A percentile compares a stretch with the other conserved stretches of the same genome.
phyloP scores from a whole-genome alignment of 2,113 vertebrate genomes.

The Pteropus alecto region DNA sequence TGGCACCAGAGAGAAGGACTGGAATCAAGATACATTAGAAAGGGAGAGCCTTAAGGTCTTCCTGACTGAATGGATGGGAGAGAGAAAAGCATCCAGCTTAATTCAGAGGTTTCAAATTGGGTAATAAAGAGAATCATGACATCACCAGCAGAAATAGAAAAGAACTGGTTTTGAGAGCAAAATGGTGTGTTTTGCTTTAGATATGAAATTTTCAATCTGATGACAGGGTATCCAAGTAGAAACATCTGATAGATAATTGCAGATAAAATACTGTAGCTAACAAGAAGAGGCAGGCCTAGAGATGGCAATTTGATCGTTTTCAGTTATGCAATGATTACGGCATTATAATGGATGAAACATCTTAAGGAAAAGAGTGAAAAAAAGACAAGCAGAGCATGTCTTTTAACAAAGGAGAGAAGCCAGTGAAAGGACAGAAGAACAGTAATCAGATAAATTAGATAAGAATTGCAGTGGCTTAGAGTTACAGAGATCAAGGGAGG shows the following conservation, averaged over 20 bases:
- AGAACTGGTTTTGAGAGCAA: conserved; percentile 9
- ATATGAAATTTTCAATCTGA: neutral
- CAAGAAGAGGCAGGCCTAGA: neutral
- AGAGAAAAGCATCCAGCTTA: neutral
- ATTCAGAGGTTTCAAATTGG: neutral
- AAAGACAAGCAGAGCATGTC: neutral
- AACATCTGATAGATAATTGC: neutral
- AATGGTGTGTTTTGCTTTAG: neutral
- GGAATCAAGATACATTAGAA: neutral
- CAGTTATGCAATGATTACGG: neutral
- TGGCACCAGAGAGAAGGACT: neutral
- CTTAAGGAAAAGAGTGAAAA: neutral
- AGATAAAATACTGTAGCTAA: neutral
- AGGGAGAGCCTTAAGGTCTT: neutral
- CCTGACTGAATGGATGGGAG: neutral
- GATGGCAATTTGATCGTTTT: neutral
- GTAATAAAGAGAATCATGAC: neutral
- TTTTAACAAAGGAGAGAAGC: neutral
- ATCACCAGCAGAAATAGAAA: neutral
- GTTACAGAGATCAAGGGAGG: neutral
- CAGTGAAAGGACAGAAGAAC: neutral
- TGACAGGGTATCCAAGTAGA: neutral
- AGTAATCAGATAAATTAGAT: neutral
- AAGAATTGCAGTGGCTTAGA: neutral
- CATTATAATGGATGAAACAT: neutral